These are phyloP conservation scores for Ranitomeya imitator DNA, from an alignment of 2,113 vertebrate genomes.

Conservation along the genomic window DNA sequence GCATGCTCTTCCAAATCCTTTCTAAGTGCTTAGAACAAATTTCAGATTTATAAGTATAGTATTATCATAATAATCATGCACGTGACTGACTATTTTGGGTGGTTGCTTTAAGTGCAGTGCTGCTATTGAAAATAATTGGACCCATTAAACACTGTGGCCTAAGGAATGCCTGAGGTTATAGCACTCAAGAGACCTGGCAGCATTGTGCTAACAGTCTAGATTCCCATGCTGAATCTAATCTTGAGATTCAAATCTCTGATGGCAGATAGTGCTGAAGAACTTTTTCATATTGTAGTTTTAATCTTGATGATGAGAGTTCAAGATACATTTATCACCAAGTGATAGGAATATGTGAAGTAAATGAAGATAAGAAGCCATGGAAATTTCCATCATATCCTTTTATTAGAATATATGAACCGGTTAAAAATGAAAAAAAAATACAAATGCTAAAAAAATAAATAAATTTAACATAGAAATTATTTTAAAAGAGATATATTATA, in stretches of 20 bases:
- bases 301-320: conserved; percentile 22
- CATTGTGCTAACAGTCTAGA: conserved; percentile 49
- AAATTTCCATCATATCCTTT: background rate
- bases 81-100: conserved; percentile 55
- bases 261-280: conserved; percentile 44
- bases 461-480: background rate
- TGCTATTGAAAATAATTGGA: conserved; percentile 57
- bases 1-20: conserved; percentile 12
- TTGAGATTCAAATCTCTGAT: conserved; percentile 49
- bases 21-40: conserved; percentile 30
- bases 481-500: background rate
- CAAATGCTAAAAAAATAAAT: too few species aligned
- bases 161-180: conserved; percentile 55
- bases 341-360: background rate
- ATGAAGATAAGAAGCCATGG: conserved; percentile 19
- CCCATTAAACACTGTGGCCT: conserved; percentile 55
- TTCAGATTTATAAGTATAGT: conserved; percentile 28
- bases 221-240: conserved; percentile 53
- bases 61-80: conserved; percentile 56
- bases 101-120: conserved; percentile 49
- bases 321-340: conserved; percentile 27
- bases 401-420: background rate
- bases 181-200: conserved; percentile 52
- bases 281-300: conserved; percentile 45
- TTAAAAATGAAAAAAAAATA: background rate